Base-by-base conservation (phyloP, 2,888 invertebrate species). In the Germaria angustata region DNA sequence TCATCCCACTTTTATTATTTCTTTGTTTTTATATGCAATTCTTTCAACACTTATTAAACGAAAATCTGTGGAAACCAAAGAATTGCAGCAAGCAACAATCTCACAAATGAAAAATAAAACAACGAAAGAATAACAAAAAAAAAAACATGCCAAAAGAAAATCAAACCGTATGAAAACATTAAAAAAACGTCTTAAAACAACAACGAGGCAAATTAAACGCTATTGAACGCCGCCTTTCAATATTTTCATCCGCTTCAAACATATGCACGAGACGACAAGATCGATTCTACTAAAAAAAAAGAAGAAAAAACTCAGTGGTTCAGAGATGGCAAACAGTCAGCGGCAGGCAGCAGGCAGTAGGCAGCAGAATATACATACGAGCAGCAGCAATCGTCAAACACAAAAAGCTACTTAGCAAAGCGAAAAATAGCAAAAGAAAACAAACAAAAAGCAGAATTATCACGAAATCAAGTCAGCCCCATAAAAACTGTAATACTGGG, bases 261-360 rank as follows among this genome's bases (percentile, higher is more conserved):
- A 89, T 87, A 86, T 87, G 88, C 87, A 88, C 87, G 86, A 87
- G 87, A 86, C 90, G 89, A 89, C 90, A 89, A 90, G 89, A 89
- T 89, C 90, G 88, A 89, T 89, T 90, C 89, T 89, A 89, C 89
- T 89, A 88, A 90, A 28, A 28, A 28, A 28, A 28, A 28, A 28
- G 6, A 28, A 28, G 4, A 28, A 28, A 28, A 79, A 87, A 83
- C 85, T 85, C 69, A 76, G 78, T 80, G 61, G 77, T 73, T 73
- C 63, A 49, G 66, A 71, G 81, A 81, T 69, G 73, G 72, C 68
- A 41, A 61, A 63, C 69, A 71, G 57, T 46, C 55, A 44, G 49
- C 22, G 61, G 59, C 61, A 68, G 61, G 55, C 41, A 28, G 28
- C 28, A 71, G 46, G 7, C 11, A 71, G 65, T 61, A 20, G 32